phyloP scores from a whole-genome alignment of 2,113 vertebrate genomes.

The Limnothrissa miodon region DNA sequence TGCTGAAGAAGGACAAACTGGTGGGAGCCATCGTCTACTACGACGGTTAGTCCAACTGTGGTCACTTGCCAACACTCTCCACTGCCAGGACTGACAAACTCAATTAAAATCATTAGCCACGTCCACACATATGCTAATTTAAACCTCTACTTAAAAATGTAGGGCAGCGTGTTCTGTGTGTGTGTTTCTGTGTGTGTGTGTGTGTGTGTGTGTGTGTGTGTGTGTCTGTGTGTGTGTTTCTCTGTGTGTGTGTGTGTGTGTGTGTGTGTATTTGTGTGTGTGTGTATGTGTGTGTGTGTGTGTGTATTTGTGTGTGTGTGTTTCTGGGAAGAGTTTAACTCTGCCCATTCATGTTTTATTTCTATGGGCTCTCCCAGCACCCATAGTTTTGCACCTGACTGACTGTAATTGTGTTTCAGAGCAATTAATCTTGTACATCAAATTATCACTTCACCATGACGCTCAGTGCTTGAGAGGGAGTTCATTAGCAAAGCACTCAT shows the following conservation, averaged over 20 bases:
- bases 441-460: conserved; percentile 15
- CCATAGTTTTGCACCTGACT: conserved; percentile 15
- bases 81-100: conserved; percentile 2
- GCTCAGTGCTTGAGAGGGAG: not conserved
- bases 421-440: conserved; percentile 19
- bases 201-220: not conserved
- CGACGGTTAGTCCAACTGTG: conserved; percentile 80
- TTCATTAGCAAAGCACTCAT: conserved; percentile 19
- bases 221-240: not conserved
- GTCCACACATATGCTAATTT: conserved; percentile 11
- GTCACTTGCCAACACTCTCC: not conserved
- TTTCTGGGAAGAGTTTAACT: not conserved
- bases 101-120: not conserved
- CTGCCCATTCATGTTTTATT: conserved; percentile 2
- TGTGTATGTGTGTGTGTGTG: not conserved
- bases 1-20: conserved; percentile 90
- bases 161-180: not conserved
- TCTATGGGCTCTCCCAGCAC: not conserved
- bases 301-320: not conserved
- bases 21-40: conserved; percentile 98
- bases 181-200: too few species aligned
- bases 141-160: not conserved
- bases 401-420: not conserved
- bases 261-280: not conserved
- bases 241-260: too few species aligned